A percentile compares a stretch with the other conserved stretches of the same genome.
phyloP scores from a whole-genome alignment of 2,797 vertebrate species.

The Chaenodraco wilsoni region DNA sequence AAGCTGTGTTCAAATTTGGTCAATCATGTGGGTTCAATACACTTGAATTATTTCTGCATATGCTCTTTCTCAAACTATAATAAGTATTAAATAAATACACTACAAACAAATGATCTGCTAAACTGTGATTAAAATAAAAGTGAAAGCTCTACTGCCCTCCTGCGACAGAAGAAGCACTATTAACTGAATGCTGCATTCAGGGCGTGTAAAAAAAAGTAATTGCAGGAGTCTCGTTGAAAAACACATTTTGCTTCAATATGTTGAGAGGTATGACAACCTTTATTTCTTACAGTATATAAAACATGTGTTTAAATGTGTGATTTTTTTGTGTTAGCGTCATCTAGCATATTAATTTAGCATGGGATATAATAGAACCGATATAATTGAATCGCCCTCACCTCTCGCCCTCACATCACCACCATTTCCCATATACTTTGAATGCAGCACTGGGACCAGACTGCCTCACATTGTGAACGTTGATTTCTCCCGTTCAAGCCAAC shows the following conservation, averaged over 20 bases:
- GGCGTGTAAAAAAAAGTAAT: background rate
- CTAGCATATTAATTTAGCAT: accelerated
- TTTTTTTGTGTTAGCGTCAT: accelerated
- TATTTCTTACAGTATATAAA: accelerated
- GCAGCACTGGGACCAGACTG: slow-evolving; percentile 50
- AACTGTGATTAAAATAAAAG: slow-evolving; percentile 34
- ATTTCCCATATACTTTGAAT: background rate
- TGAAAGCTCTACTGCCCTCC: slow-evolving; percentile 69
- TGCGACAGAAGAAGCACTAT: slow-evolving; percentile 7
- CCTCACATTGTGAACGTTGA: slow-evolving; percentile 70
- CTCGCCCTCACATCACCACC: accelerated
- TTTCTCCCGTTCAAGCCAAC: slow-evolving; percentile 57
- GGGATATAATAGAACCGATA: no score
- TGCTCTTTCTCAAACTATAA: background rate
- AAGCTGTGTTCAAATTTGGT: background rate
- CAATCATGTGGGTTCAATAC: background rate
- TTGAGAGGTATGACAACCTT: accelerated
- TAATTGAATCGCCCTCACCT: accelerated
- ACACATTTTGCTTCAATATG: accelerated
- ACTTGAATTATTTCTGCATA: background rate
- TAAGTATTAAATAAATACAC: background rate
- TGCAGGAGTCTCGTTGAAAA: accelerated
- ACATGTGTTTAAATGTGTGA: accelerated
- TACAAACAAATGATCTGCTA: background rate
- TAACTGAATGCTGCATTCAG: slow-evolving; percentile 36